Evolutionary conservation across 2,113 vertebrate genomes (phyloP), one percentile per base, ranked within the genome.

Genomic region (Chloroceryle aenea): DNA sequence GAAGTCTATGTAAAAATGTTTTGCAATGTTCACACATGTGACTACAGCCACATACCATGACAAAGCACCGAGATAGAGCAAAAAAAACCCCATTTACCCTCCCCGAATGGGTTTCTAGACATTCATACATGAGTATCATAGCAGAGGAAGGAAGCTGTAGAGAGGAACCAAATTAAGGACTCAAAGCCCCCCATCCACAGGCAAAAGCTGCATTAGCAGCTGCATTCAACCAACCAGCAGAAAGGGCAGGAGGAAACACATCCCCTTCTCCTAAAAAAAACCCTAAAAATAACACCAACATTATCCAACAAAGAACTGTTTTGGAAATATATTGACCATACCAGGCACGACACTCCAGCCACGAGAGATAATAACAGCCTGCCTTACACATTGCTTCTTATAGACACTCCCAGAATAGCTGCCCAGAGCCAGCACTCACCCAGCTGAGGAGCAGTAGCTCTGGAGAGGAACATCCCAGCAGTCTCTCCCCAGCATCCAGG

Each of bases 401-500:
- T 3, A 48, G 30, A 72, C 5, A 61, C 13, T n/a, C 14, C 23
- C 43, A 23, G 48, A 90, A 63, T 2, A 80, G 18, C 18, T 56
- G n/a, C 36, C 16, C 12, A 25, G 63, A 29, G 12, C 14, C n/a
- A 29, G 9, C 19, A 9, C 1, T 43, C 32, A 43, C 6, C 5
- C 16, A 58, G 8, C 12, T 20, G 13, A 67, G 45, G 63, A 69
- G 26, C 6, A 63, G 27, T 17, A n/a, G 7, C 0, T 40, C 30
- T 20, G 1, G 14, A 62, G 18, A 12, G 4, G 12, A 72, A 17
- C 59, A 36, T 6, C 48, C 20, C 22, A 14, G 20, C 14, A 64
- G 2, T 23, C 16, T 42, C 2, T 6, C 14, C 6, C 9, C 13
- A 43, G 3, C 2, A 47, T 3, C 2, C 12, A 22, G 0, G 0